phyloP scores from a whole-genome alignment of 2,888 invertebrate species.

The Cyaniris semiargus region DNA sequence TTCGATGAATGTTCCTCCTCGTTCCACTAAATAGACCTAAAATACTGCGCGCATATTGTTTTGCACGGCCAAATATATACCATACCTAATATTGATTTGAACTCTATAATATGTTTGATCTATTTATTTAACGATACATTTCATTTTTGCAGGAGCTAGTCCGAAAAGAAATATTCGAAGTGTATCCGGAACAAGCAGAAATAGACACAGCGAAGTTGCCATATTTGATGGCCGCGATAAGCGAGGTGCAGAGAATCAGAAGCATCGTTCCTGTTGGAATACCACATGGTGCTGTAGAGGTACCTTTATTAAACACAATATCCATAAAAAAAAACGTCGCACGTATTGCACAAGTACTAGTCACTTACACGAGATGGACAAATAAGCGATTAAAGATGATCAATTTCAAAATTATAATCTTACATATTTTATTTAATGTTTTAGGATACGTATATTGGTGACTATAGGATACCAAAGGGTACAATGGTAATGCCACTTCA shows the following conservation, averaged over 20 bases:
- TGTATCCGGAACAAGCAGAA: slow-evolving; percentile 75
- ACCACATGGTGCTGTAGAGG: slow-evolving; percentile 86
- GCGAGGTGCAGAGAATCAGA: slow-evolving; percentile 89
- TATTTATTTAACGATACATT: no score
- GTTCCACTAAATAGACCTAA: no score
- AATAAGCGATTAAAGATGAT: no score
- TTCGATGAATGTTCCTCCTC: no score
- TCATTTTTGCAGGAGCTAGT: slow-evolving; percentile 75
- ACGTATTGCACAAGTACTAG: no score
- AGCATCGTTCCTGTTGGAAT: slow-evolving; percentile 91
- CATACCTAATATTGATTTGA: no score
- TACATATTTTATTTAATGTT: slow-evolving; percentile 34
- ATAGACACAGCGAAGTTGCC: slow-evolving; percentile 80
- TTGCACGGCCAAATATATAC: no score
- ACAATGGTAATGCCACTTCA: slow-evolving; percentile 89
- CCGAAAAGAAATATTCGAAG: slow-evolving; percentile 77
- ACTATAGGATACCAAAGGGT: slow-evolving; percentile 84
- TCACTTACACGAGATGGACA: no score
- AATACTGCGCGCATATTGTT: no score
- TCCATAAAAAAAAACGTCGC: no score
- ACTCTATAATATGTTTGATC: no score
- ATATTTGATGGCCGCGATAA: slow-evolving; percentile 86
- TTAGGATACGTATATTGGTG: slow-evolving; percentile 80
- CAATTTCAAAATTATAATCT: no score
- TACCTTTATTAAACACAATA: slow-evolving; percentile 41